Evolutionary conservation across 2,888 invertebrate genomes (phyloP), one percentile per base, ranked within the genome.

Genomic region (Diachrysia chrysitis): DNA sequence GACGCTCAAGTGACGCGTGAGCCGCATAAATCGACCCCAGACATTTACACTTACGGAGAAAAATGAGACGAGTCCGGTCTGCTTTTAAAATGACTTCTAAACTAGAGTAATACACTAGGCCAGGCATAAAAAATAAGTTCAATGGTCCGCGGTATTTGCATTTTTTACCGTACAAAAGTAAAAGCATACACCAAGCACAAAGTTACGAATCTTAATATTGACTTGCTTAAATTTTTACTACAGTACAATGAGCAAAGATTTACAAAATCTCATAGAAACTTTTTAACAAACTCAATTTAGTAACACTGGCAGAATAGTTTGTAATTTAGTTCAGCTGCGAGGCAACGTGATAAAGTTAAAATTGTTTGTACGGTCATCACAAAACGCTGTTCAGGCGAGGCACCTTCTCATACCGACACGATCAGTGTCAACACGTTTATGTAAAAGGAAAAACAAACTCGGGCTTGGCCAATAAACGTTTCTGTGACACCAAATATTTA

Each of bases 1-100:
- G 92, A 81, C 80, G 83, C 68, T 79, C 76, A 82, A 87, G 25
- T 65, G 76, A 74, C 65, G 82, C 90, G 90, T 90, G 90, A 85
- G 78, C 69, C 62, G 88, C 87, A 90, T 89, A 85, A 76, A 71
- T 66, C 73, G 53, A 51, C 66, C 56, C 74, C 59, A 74, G 71
- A 85, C 79, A 73, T 83, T 82, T 78, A 79, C 79, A 79, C 79
- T 81, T 75, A 66, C 66, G 58, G 67, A 66, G 69, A 80, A 81
- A 83, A 80, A 71, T 69, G 64, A 58, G 53, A 58, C 42, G 65
- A 66, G 64, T 78, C 61, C 59, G 65, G 71, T 58, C 71, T 71
- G 65, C 74, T 74, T 71, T 68, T 69, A 63, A 73, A 69, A 76
- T 37, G 71, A 63, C 55, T n/a, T 35, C 62, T 57, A 46, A 19